phyloP scores from a whole-genome alignment of 2,888 invertebrate species.

The Zaprionus lineosus region DNA sequence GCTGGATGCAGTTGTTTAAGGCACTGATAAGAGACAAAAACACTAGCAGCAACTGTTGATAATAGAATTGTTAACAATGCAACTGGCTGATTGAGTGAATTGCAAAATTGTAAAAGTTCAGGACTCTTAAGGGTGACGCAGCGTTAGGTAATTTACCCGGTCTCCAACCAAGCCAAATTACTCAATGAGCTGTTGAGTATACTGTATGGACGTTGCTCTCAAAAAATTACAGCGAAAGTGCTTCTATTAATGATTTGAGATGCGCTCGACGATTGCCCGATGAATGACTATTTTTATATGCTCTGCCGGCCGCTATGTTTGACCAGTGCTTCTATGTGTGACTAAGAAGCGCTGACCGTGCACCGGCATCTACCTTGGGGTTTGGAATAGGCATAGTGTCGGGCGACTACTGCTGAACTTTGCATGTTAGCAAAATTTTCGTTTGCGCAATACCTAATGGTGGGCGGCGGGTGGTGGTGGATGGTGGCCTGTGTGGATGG shows the following conservation, averaged over 20 bases:
- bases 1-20: conserved; percentile 21
- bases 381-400: neutral
- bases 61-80: conserved; percentile 7
- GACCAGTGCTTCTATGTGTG: conserved; percentile 30
- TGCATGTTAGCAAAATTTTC: conserved; percentile 43
- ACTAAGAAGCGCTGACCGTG: conserved; percentile 37
- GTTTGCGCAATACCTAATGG: conserved; percentile 61
- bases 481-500: conserved; percentile 25
- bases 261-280: conserved; percentile 29
- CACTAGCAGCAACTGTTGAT: conserved; percentile 25
- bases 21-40: conserved; percentile 29
- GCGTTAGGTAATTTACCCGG: conserved; percentile 9
- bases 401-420: conserved; percentile 2
- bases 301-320: conserved; percentile 7
- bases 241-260: conserved; percentile 47
- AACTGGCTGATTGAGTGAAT: neutral
- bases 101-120: neutral
- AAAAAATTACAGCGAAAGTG: conserved; percentile 59
- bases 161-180: conserved; percentile 38
- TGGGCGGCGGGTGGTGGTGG: neutral
- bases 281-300: conserved; percentile 58
- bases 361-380: conserved; percentile 35
- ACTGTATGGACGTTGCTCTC: conserved; percentile 26
- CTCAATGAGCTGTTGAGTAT: conserved; percentile 51
- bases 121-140: conserved; percentile 1